These are phyloP conservation scores for Tyrannus savana DNA, from an alignment of 2,113 vertebrate genomes.

Conservation along the genomic window DNA sequence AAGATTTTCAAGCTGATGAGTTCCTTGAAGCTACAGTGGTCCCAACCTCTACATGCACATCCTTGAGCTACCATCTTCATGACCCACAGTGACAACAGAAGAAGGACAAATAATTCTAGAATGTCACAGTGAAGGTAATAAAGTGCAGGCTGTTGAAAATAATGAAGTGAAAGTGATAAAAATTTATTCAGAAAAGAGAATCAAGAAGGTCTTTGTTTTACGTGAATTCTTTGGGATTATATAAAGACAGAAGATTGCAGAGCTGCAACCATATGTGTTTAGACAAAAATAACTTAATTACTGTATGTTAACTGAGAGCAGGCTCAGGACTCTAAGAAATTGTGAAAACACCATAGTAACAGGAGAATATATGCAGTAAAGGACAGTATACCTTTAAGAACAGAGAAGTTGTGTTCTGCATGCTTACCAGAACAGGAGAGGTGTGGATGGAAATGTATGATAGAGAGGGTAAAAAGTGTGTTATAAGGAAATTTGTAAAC, in stretches of 20 bases:
- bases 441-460: neutral
- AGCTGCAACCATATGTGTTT: slow-evolving; percentile 29
- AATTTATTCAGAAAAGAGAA: neutral
- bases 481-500: neutral
- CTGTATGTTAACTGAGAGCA: slow-evolving; percentile 13
- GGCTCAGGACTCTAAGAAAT: neutral
- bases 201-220: neutral
- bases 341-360: slow-evolving; percentile 28
- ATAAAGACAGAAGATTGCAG: neutral
- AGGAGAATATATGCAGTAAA: neutral
- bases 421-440: neutral
- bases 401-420: neutral
- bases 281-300: slow-evolving; percentile 58
- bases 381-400: neutral
- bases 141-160: neutral
- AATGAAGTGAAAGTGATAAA: neutral
- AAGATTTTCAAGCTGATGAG: neutral
- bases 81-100: neutral
- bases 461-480: neutral
- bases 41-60: neutral
- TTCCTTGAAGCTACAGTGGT: neutral
- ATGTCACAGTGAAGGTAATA: neutral
- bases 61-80: rapidly evolving
- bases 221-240: neutral
- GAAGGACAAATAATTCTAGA: neutral